Evolutionary conservation across 2,888 invertebrate species (phyloP), one percentile per base, ranked within the genome.

Genomic region (Zygaena filipendulae): DNA sequence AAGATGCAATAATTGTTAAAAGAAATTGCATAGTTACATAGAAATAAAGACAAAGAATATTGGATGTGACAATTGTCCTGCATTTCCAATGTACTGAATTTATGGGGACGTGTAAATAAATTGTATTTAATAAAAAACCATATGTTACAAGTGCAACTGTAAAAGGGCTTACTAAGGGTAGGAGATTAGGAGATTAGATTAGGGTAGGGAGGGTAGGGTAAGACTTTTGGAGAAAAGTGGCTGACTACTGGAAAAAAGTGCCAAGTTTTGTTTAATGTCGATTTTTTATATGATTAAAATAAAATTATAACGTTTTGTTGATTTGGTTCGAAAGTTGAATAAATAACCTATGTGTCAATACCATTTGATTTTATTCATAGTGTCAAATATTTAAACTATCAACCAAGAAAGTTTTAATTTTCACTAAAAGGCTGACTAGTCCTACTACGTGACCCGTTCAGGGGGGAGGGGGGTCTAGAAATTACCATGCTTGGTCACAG

Each of bases 211-310:
- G n/a, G n/a, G n/a, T n/a, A 13, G 12, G 19, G 31, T 20, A 25
- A 23, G 27, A 31, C 31, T 31, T 27, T 18, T 31, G 31, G 23
- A 27, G 27, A 31, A 27, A 31, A 23, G 30, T 21, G 27, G 27
- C 31, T 27, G 31, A 29, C 12, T 13, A 24, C 21, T 12, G 29
- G 23, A n/a, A 7, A 23, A 31, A 27, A 19, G 23, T 31, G 23
- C 22, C 27, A 31, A 25, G 16, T 13, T 25, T 25, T 9, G 18
- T 25, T 30, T 19, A 31, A 8, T 23, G 18, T 27, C 12, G 8
- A 19, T 31, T 27, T 31, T 25, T 27, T 31, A 12, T 24, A 27
- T 27, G n/a, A 16, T 13, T 27, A 6, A 13, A 13, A 13, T 12
- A 27, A 5, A 13, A 27, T 8, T 21, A 21, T 27, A 21, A 6